These are phyloP conservation scores for Spea bombifrons DNA, from an alignment of 2,113 vertebrate genomes.

Conservation along the genomic window DNA sequence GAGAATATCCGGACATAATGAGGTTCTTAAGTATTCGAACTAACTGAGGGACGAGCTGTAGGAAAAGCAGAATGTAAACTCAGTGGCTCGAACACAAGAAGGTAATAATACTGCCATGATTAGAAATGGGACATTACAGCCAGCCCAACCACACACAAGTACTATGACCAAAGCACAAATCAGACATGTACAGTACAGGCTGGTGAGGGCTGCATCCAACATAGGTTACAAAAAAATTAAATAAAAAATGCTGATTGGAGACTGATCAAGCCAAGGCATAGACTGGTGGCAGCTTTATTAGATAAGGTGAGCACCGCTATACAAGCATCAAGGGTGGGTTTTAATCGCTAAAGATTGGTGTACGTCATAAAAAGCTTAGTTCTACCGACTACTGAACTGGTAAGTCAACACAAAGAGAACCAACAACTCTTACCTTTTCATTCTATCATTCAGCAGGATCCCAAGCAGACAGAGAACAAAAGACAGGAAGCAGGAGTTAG, in stretches of 20 bases:
- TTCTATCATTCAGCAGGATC: conserved; percentile 99
- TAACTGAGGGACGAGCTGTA: conserved; percentile 95
- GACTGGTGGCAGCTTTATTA: too few species aligned
- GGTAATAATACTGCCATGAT: conserved; percentile 56
- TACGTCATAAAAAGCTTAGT: too few species aligned
- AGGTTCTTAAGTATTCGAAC: conserved; percentile 99
- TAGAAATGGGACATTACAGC: not conserved
- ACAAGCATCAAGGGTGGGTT: too few species aligned
- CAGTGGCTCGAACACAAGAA: conserved; percentile 24
- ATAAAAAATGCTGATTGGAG: too few species aligned
- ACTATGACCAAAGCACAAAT: not conserved
- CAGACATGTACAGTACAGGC: not conserved
- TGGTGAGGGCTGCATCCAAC: too few species aligned
- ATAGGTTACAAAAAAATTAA: too few species aligned
- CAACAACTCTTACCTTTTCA: conserved; percentile 97
- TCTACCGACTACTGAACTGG: too few species aligned
- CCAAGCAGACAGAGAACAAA: conserved; percentile 95
- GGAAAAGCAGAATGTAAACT: conserved; percentile 56
- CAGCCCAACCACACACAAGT: not conserved
- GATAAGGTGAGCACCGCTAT: too few species aligned
- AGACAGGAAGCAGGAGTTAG: conserved; percentile 98
- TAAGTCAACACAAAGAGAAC: not conserved
- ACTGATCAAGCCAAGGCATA: too few species aligned
- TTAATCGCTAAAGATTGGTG: too few species aligned
- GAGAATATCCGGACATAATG: conserved; percentile 99